These are phyloP conservation scores for Zygogramma bicolorata DNA, from an alignment of 2,888 invertebrate species.

Conservation along the genomic window DNA sequence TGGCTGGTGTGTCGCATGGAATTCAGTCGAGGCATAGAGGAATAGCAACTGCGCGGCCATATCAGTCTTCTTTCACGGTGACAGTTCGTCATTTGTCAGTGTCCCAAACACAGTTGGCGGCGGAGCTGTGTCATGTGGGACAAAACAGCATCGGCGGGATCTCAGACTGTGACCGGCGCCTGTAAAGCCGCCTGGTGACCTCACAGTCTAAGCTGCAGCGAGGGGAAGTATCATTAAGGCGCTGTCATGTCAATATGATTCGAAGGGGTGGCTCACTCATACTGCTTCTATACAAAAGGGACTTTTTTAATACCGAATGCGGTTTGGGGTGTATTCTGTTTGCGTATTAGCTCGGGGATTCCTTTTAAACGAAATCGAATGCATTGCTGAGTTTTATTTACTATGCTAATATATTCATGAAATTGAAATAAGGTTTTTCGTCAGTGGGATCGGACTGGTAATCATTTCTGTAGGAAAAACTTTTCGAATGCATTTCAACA, in stretches of 20 bases:
- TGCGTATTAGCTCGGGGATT: constrained; percentile 64
- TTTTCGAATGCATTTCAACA: constrained; percentile 31
- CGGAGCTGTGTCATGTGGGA: constrained; percentile 68
- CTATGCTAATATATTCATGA: constrained; percentile 66
- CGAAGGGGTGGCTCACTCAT: constrained; percentile 65
- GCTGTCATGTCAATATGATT: constrained; percentile 69
- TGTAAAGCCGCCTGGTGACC: constrained; percentile 18
- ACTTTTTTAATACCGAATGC: constrained; percentile 64
- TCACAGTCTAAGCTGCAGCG: constrained; percentile 62
- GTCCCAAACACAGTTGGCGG: constrained; percentile 68
- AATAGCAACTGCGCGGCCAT: constrained; percentile 66
- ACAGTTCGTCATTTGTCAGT: constrained; percentile 70
- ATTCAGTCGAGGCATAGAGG: constrained; percentile 64
- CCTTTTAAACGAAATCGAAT: constrained; percentile 63
- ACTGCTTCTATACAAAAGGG: constrained; percentile 65
- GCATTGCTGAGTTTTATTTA: constrained; percentile 62
- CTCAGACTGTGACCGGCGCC: constrained; percentile 60
- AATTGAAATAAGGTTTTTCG: constrained; percentile 62
- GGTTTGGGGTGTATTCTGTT: constrained; percentile 65
- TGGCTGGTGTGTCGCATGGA: constrained; percentile 63
- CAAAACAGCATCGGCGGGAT: constrained; percentile 66
- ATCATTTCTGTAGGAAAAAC: constrained; percentile 30
- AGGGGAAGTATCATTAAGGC: constrained; percentile 68
- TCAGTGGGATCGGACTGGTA: constrained; percentile 24
- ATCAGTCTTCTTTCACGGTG: constrained; percentile 70